Conservation (phyloP, 2,888 invertebrate species). For the Physocephala rufipes region DNA sequence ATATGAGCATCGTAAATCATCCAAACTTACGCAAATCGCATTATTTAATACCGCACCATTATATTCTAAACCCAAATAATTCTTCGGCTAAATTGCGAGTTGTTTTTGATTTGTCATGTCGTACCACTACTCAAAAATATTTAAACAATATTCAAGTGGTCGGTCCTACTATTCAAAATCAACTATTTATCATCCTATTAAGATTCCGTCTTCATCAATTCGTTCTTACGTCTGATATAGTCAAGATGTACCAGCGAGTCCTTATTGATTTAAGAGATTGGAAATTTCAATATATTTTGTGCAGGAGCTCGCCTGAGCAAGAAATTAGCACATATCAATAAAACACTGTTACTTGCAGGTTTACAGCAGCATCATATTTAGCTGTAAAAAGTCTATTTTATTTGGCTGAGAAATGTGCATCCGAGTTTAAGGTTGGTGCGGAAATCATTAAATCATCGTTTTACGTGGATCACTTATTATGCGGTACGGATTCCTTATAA, state of each 20-base stretch:
- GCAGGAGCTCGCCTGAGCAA: constrained; percentile 33
- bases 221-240: constrained; percentile 19
- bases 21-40: neutral
- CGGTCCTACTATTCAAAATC: constrained; percentile 40
- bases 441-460: constrained; percentile 33
- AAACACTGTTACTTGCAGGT: constrained; percentile 43
- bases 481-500: constrained; percentile 34
- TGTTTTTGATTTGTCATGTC: constrained; percentile 11
- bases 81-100: neutral
- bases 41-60: constrained; percentile 19
- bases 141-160: constrained; percentile 38
- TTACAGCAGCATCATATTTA: constrained; percentile 39
- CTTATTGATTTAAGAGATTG: constrained; percentile 29
- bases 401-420: constrained; percentile 38
- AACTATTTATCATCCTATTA: constrained; percentile 6
- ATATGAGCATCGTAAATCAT: constrained; percentile 3
- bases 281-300: constrained; percentile 42
- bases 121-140: neutral
- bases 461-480: constrained; percentile 43
- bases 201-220: neutral
- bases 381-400: constrained; percentile 38
- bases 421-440: constrained; percentile 34
- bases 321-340: constrained; percentile 38
- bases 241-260: constrained; percentile 19
- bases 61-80: neutral